Percentiles rank a stretch among this genome's conserved stretches.
phyloP scores from a whole-genome alignment of 2,888 invertebrate genomes.

The Eristalis tenax region DNA sequence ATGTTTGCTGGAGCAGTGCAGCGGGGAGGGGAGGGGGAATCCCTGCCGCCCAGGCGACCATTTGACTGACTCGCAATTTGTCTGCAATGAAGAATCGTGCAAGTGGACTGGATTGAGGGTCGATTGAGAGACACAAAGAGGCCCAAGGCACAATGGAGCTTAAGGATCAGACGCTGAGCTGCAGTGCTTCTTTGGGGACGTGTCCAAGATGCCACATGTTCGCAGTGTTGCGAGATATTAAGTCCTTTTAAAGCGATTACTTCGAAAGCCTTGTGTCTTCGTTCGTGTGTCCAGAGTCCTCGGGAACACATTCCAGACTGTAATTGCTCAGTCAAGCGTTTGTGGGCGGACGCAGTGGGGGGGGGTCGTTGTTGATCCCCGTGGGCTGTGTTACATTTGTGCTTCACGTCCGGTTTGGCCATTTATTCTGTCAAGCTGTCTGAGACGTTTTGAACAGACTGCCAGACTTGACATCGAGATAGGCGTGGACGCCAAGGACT shows the following conservation, averaged over 20 bases:
- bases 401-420: no score
- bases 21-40: no score
- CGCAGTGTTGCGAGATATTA: not conserved
- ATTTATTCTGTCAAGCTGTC: no score
- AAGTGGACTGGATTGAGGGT: not conserved
- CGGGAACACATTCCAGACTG: not conserved
- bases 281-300: not conserved
- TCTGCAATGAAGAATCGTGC: not conserved
- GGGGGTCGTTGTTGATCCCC: no score
- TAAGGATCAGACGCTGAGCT: not conserved
- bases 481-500: no score
- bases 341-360: not conserved
- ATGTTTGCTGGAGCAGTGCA: no score
- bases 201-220: not conserved
- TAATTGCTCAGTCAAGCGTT: not conserved
- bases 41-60: not conserved
- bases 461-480: no score
- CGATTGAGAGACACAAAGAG: not conserved
- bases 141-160: not conserved
- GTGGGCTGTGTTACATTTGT: no score
- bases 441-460: no score
- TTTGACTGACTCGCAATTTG: not conserved
- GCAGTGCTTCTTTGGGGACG: not conserved
- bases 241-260: not conserved
- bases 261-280: not conserved